Conservation (phyloP, 2,113 vertebrate genomes). For the Peromyscus californicus region DNA sequence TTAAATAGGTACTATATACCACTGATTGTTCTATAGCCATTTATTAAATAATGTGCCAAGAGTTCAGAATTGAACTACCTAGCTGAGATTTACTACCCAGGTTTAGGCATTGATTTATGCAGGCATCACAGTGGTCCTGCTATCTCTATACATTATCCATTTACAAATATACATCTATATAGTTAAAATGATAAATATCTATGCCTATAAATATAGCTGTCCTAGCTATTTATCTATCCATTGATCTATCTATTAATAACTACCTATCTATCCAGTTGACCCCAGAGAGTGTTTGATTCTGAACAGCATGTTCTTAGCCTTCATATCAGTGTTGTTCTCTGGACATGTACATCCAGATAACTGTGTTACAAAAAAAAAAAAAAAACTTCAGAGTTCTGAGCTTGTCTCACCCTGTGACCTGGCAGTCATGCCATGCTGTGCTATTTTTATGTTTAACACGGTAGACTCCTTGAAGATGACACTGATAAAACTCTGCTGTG, state of each 20-base stretch:
- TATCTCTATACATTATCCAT: background rate
- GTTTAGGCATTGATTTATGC: background rate
- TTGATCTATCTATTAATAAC: background rate
- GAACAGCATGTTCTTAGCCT: background rate
- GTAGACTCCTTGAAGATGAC: slow-evolving; percentile 14
- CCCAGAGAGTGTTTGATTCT: background rate
- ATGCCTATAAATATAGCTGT: fast-evolving
- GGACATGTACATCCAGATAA: background rate
- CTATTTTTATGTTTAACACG: slow-evolving; percentile 8
- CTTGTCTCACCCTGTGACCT: background rate
- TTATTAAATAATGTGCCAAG: background rate
- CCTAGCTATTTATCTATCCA: background rate
- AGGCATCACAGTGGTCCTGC: too few species aligned
- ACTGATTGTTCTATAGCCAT: background rate
- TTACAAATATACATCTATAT: fast-evolving
- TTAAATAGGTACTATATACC: background rate
- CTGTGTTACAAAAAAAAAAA: background rate
- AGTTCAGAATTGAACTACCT: background rate
- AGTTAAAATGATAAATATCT: background rate
- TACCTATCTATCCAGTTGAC: background rate
- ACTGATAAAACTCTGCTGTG: background rate
- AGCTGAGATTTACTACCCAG: background rate
- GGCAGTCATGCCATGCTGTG: fast-evolving
- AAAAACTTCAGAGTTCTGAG: background rate
- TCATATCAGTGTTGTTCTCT: background rate